Evolutionary conservation across 2,888 invertebrate species (phyloP).

Genomic region (Biston betularia): DNA sequence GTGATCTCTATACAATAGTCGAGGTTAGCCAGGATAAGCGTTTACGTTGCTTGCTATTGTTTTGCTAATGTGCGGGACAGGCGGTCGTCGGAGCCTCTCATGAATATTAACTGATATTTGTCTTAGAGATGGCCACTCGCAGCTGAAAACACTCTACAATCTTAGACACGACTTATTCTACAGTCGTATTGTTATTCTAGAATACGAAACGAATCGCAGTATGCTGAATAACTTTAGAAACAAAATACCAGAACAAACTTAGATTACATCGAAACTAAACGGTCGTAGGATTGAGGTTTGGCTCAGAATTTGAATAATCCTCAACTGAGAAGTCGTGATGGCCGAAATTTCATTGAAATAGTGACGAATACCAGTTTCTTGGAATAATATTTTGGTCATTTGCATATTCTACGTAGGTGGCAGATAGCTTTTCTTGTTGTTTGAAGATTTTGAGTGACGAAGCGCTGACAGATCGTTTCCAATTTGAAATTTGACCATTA

Average conservation of each 20-base stretch:
- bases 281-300: slow-evolving; percentile 25
- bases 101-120: slow-evolving; percentile 81
- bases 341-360: slow-evolving; percentile 23
- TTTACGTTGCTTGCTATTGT: slow-evolving; percentile 70
- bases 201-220: slow-evolving; percentile 47
- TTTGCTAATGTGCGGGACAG: slow-evolving; percentile 74
- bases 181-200: slow-evolving; percentile 46
- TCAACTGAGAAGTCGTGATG: slow-evolving; percentile 26
- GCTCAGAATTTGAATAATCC: slow-evolving; percentile 32
- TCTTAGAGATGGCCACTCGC: slow-evolving; percentile 65
- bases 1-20: slow-evolving; percentile 67
- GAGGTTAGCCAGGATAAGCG: slow-evolving; percentile 68
- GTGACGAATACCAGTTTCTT: slow-evolving; percentile 20
- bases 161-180: slow-evolving; percentile 55
- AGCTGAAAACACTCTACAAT: slow-evolving; percentile 66
- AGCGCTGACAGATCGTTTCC: slow-evolving; percentile 24
- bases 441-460: slow-evolving; percentile 21
- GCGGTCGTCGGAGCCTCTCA: slow-evolving; percentile 69
- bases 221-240: slow-evolving; percentile 24
- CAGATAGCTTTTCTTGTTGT: slow-evolving; percentile 29
- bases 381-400: slow-evolving; percentile 25
- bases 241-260: slow-evolving; percentile 32
- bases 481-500: slow-evolving; percentile 12
- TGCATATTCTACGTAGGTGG: slow-evolving; percentile 26
- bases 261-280: slow-evolving; percentile 27